A percentile compares a stretch with the other conserved stretches of the same genome.
Evolutionary conservation across 2,888 invertebrate genomes (phyloP).

Genomic region (Xestoiulus laeticollis): DNA sequence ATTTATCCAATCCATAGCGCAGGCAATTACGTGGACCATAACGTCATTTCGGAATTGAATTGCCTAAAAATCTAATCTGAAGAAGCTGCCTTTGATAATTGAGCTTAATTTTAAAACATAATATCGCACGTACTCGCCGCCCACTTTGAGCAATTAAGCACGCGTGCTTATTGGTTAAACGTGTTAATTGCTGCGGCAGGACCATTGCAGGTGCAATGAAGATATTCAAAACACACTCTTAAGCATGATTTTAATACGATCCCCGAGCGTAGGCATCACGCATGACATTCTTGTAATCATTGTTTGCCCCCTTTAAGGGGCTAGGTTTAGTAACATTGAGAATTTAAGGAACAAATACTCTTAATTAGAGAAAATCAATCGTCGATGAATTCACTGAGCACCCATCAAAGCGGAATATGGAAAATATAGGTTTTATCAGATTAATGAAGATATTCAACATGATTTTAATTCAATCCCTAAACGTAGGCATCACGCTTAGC

Average conservation of each 20-base stretch:
- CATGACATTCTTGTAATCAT: neutral
- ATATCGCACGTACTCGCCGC: constrained; percentile 28
- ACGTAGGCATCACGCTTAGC: too few species aligned
- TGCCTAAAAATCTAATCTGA: constrained; percentile 14
- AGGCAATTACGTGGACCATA: neutral
- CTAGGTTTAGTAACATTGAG: neutral
- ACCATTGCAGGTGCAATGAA: neutral
- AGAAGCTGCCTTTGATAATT: constrained; percentile 3
- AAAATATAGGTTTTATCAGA: too few species aligned
- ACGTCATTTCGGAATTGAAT: neutral
- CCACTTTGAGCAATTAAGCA: neutral
- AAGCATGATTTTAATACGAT: constrained; percentile 22
- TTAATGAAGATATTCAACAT: too few species aligned
- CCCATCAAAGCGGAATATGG: too few species aligned
- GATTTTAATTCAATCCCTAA: too few species aligned
- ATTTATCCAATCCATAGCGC: neutral
- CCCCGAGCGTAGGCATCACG: neutral
- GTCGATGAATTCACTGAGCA: too few species aligned
- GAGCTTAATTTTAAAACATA: constrained; percentile 9
- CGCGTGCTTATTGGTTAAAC: neutral
- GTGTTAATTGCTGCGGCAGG: neutral
- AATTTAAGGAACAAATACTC: too few species aligned
- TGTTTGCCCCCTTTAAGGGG: neutral
- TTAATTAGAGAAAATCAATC: too few species aligned
- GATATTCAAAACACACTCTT: neutral